These are phyloP conservation scores for Sympetrum striolatum DNA, from an alignment of 2,888 invertebrate species.

Conservation along the genomic window DNA sequence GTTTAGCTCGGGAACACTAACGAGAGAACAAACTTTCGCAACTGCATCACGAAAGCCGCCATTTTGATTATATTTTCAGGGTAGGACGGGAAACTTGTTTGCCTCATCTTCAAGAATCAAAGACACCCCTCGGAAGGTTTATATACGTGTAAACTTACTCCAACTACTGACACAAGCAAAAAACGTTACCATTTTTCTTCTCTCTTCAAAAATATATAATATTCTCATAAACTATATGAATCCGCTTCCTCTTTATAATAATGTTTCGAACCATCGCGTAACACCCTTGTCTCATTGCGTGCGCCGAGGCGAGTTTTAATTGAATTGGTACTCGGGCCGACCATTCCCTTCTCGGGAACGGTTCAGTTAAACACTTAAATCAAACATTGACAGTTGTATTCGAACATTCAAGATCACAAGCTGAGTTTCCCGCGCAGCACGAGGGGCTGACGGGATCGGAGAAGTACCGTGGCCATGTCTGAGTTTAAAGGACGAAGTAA, in stretches of 20 bases:
- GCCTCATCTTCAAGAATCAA: neutral
- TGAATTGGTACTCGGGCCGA: neutral
- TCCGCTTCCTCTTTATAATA: neutral
- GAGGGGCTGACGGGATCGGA: too few species aligned
- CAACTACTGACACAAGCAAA: constrained; percentile 27
- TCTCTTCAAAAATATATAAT: constrained; percentile 21
- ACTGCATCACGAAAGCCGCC: neutral
- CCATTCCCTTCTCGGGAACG: neutral
- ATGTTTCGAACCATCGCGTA: neutral
- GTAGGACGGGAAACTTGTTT: constrained; percentile 6
- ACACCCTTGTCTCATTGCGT: neutral
- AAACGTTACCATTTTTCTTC: constrained; percentile 16
- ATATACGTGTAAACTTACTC: neutral
- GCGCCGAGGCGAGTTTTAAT: neutral
- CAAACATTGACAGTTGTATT: neutral
- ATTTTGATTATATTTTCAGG: neutral
- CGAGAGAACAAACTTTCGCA: neutral
- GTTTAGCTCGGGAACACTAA: neutral
- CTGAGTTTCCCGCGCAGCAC: neutral
- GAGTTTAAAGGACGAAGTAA: neutral
- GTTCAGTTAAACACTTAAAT: neutral
- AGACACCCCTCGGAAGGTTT: neutral
- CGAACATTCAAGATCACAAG: neutral
- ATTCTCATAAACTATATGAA: constrained; percentile 29
- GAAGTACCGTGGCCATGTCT: neutral